A percentile compares a stretch with the other conserved stretches of the same genome.
phyloP scores from a whole-genome alignment of 2,888 invertebrate species.

The Oscheius myriophilus region DNA sequence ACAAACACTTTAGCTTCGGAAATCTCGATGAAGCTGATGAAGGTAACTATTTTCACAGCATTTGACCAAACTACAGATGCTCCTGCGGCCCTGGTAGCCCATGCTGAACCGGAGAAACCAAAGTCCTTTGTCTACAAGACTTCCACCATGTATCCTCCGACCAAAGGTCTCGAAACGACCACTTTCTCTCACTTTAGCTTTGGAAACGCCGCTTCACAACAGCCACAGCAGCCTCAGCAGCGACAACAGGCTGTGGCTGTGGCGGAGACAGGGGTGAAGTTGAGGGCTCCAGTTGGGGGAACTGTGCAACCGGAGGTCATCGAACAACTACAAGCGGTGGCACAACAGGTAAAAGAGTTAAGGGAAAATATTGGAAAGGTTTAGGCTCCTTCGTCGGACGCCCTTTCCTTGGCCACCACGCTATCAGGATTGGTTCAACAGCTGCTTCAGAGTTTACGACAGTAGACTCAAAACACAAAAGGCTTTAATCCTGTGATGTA shows the following conservation, averaged over 20 bases:
- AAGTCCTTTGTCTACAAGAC: slow-evolving; percentile 7
- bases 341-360: neutral
- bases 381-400: slow-evolving; percentile 36
- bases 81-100: too few relatives aligned
- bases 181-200: slow-evolving; percentile 42
- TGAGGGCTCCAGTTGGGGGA: neutral
- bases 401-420: slow-evolving; percentile 35
- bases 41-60: too few relatives aligned
- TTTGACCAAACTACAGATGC: too few relatives aligned
- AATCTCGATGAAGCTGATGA: slow-evolving; percentile 26
- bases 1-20: slow-evolving; percentile 47
- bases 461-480: neutral
- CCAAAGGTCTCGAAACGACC: slow-evolving; percentile 38
- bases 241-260: neutral
- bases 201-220: too few relatives aligned
- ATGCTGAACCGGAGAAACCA: too few relatives aligned
- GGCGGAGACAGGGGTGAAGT: neutral
- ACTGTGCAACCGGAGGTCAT: neutral
- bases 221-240: neutral
- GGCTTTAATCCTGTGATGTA: too few relatives aligned
- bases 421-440: slow-evolving; percentile 38
- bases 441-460: slow-evolving; percentile 34
- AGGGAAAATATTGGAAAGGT: slow-evolving; percentile 1
- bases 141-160: slow-evolving; percentile 18
- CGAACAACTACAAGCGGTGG: slow-evolving; percentile 6